phyloP scores from a whole-genome alignment of 2,797 vertebrate species.

The Neoniphon sammara region DNA sequence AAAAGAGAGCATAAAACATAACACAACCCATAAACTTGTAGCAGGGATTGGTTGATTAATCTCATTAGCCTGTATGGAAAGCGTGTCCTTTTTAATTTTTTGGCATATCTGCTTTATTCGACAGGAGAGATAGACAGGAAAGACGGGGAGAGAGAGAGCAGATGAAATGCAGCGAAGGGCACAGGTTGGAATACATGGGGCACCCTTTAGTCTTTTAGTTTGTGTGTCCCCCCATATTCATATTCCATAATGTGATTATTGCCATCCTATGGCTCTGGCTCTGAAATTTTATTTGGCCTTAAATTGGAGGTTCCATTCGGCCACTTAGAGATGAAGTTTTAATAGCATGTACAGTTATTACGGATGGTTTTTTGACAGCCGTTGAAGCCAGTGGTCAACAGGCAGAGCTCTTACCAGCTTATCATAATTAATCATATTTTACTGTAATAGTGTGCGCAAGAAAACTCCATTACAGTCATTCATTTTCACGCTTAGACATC shows the following conservation, averaged over 20 bases:
- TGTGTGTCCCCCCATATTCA: constrained; percentile 44
- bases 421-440: constrained; percentile 27
- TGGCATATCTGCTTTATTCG: no score
- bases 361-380: constrained; percentile 43
- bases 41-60: constrained; percentile 64
- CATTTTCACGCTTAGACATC: background rate
- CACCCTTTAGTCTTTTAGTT: no score
- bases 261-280: constrained; percentile 41
- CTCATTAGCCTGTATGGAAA: constrained; percentile 66
- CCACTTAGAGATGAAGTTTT: constrained; percentile 52
- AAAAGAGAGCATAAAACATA: constrained; percentile 50
- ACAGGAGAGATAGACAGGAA: no score
- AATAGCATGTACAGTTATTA: constrained; percentile 45
- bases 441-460: background rate
- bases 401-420: constrained; percentile 33
- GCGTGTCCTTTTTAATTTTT: constrained; percentile 24
- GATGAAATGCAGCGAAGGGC: no score
- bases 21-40: constrained; percentile 62
- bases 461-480: constrained; percentile 4
- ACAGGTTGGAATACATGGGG: no score
- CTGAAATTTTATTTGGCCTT: constrained; percentile 58
- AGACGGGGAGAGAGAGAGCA: no score
- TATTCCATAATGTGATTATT: constrained; percentile 34
- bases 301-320: constrained; percentile 48
- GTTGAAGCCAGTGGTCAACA: constrained; percentile 45